Evolutionary conservation across 2,797 vertebrate genomes (phyloP).

Genomic region (Alectoris magna): DNA sequence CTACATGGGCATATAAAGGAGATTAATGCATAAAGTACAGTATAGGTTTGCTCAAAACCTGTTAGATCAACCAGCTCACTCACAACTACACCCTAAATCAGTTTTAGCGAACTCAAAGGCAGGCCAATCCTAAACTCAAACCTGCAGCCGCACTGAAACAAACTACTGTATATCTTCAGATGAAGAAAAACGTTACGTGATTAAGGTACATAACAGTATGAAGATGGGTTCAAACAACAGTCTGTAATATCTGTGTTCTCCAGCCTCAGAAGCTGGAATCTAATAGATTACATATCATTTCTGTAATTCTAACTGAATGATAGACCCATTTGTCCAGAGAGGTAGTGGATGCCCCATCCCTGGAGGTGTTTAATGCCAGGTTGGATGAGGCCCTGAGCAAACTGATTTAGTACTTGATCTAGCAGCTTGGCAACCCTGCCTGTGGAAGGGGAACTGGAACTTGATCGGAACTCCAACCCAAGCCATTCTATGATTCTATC

Average conservation of each 20-base stretch:
- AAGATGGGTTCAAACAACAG: neutral
- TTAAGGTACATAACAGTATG: neutral
- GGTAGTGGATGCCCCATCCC: too few species aligned
- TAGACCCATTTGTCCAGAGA: too few species aligned
- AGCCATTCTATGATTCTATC: too few species aligned
- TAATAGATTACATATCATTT: neutral
- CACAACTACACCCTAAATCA: neutral
- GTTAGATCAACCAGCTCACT: neutral
- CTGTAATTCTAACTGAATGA: neutral
- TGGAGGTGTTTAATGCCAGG: too few species aligned
- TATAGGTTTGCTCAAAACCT: neutral
- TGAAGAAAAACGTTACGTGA: neutral
- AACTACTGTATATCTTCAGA: neutral
- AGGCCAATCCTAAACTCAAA: neutral
- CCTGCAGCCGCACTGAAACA: neutral
- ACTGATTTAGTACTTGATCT: too few species aligned
- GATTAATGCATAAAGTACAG: neutral
- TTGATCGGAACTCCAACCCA: too few species aligned
- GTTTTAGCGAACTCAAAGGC: neutral
- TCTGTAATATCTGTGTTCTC: neutral
- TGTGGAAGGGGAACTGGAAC: too few species aligned
- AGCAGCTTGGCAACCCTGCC: too few species aligned
- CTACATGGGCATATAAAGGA: neutral
- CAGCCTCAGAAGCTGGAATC: neutral
- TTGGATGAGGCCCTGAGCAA: too few species aligned